phyloP scores from a whole-genome alignment of 2,797 vertebrate species.

The Gymnoscopelus microlampas region DNA sequence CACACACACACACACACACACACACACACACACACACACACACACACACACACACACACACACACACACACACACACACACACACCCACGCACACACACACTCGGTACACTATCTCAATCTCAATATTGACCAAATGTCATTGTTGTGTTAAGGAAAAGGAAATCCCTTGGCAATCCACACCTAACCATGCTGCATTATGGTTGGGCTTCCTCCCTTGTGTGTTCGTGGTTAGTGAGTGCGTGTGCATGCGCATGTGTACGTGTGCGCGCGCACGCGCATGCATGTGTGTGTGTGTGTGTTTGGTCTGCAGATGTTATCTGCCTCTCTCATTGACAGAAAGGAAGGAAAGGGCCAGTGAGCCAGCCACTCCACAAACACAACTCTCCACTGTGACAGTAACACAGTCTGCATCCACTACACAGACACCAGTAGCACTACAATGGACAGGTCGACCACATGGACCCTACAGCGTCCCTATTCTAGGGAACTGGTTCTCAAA shows the following conservation, averaged over 20 bases:
- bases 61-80: slow-evolving; percentile 16
- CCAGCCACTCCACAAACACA: slow-evolving; percentile 15
- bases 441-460: no score
- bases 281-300: slow-evolving; percentile 33
- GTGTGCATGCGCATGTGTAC: slow-evolving; percentile 24
- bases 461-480: accelerated
- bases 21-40: slow-evolving; percentile 21
- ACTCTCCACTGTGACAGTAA: neutral
- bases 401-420: neutral
- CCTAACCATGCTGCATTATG: slow-evolving; percentile 39
- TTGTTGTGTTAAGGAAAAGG: slow-evolving; percentile 42
- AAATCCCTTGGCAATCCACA: slow-evolving; percentile 65
- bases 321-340: slow-evolving; percentile 48
- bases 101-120: slow-evolving; percentile 27
- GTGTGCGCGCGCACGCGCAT: slow-evolving; percentile 15
- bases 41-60: neutral
- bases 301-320: slow-evolving; percentile 61
- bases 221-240: slow-evolving; percentile 3
- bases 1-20: slow-evolving; percentile 19
- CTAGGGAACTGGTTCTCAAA: no score
- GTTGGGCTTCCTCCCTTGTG: slow-evolving; percentile 11
- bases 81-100: slow-evolving; percentile 19
- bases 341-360: slow-evolving; percentile 49
- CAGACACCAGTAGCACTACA: no score
- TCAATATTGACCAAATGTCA: slow-evolving; percentile 46